Conservation (phyloP, 2,888 invertebrate genomes). For the Stomorhina lunata region DNA sequence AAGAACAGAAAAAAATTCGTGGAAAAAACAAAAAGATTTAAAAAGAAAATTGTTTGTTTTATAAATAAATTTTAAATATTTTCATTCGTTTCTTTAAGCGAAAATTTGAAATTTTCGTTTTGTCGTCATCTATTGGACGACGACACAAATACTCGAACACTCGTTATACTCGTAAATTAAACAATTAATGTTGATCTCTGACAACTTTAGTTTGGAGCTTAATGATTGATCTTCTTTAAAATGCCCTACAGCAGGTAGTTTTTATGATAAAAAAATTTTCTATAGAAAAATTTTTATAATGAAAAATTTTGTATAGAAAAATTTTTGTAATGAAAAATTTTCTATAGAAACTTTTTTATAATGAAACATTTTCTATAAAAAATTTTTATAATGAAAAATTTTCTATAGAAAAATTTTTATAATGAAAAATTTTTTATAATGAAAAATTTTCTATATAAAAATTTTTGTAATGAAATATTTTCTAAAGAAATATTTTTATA, state of each 20-base stretch:
- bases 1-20: neutral
- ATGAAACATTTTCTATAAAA: too few species aligned
- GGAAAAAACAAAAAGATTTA: neutral
- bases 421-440: too few species aligned
- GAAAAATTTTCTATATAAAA: too few species aligned
- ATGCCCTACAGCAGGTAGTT: conserved; percentile 5
- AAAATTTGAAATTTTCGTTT: conserved; percentile 29
- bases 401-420: too few species aligned
- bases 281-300: neutral
- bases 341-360: too few species aligned
- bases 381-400: too few species aligned
- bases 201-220: neutral
- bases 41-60: conserved; percentile 55
- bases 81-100: conserved; percentile 14
- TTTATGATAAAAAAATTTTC: neutral
- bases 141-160: conserved; percentile 1
- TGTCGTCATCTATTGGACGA: conserved; percentile 21
- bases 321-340: too few species aligned
- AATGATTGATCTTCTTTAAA: neutral
- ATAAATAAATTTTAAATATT: conserved; percentile 60
- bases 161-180: too few species aligned
- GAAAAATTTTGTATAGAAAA: too few species aligned
- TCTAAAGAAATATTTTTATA: too few species aligned
- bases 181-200: conserved; percentile 17
- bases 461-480: too few species aligned